A percentile compares a stretch with the other conserved stretches of the same genome.
Conservation (phyloP, 1,140 invertebrate species). For the Triops cancriformis region DNA sequence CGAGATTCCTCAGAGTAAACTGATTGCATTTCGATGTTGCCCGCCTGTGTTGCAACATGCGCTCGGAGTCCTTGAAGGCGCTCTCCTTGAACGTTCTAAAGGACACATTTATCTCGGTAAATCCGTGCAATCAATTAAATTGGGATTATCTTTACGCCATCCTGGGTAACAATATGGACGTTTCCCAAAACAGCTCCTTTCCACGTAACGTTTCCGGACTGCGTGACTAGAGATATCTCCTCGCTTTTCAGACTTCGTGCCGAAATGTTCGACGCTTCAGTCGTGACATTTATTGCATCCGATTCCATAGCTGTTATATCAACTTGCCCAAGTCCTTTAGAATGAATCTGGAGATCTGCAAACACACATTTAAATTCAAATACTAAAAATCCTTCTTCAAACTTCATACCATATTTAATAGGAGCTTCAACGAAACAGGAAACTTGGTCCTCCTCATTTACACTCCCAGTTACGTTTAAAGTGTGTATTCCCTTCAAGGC, state of each 20-base stretch:
- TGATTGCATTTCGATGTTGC: not conserved
- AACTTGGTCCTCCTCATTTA: not conserved
- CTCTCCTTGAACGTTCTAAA: constrained; percentile 7
- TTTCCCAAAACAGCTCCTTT: not conserved
- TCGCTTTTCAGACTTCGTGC: not conserved
- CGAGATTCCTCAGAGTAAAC: not conserved
- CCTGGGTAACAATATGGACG: not conserved
- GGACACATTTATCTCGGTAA: not conserved
- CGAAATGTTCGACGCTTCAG: not conserved
- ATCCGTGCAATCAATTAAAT: not conserved
- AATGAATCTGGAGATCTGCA: constrained; percentile 1
- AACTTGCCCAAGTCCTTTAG: not conserved
- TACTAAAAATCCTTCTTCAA: not conserved
- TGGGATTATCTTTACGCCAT: not conserved
- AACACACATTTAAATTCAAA: not conserved
- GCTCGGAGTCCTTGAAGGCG: constrained; percentile 6
- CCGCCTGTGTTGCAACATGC: not conserved
- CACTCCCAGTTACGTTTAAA: not conserved
- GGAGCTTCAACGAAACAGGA: not conserved
- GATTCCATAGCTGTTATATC: not conserved
- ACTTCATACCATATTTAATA: not conserved
- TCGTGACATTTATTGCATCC: not conserved
- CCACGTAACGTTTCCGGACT: not conserved
- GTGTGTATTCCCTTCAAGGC: not conserved
- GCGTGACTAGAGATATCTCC: not conserved